Evolutionary conservation across 2,797 vertebrate species (phyloP).

Genomic region (Hafferia zeledoni): DNA sequence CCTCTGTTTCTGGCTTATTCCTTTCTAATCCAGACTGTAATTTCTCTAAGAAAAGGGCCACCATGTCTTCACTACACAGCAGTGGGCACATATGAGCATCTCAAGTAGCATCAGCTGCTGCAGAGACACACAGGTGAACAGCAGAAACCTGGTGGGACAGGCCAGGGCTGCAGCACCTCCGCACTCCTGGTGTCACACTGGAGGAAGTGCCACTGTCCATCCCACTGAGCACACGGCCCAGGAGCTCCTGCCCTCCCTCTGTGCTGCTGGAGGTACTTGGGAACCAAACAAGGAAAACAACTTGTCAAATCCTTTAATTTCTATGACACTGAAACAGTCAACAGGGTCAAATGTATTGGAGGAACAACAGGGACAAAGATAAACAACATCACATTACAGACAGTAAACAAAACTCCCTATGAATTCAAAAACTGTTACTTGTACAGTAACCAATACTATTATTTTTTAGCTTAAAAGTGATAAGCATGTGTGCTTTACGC

Average conservation of each 20-base stretch:
- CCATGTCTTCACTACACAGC: not conserved
- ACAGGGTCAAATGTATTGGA: not conserved
- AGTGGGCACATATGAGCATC: not conserved
- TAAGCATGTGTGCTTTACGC: slow-evolving; percentile 14
- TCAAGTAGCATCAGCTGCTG: not conserved
- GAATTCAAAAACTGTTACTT: not conserved
- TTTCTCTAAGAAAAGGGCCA: not conserved
- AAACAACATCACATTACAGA: slow-evolving; percentile 38
- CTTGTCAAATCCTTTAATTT: slow-evolving; percentile 66
- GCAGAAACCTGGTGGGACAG: not conserved
- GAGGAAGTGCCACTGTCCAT: fast-evolving
- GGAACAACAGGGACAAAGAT: slow-evolving; percentile 25
- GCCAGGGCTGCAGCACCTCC: not conserved
- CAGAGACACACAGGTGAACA: fast-evolving
- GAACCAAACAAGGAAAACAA: slow-evolving; percentile 35
- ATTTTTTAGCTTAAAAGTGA: not conserved
- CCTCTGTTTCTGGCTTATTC: not conserved
- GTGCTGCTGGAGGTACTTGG: not conserved
- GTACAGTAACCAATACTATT: slow-evolving; percentile 13
- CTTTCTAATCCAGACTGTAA: not conserved
- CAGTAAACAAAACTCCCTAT: slow-evolving; percentile 45
- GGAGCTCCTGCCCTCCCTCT: not conserved
- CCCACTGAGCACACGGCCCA: not conserved
- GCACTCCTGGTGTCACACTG: fast-evolving
- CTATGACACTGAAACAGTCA: slow-evolving; percentile 52